Evolutionary conservation across 2,888 invertebrate genomes (phyloP).

Genomic region (Erebia epiphron): DNA sequence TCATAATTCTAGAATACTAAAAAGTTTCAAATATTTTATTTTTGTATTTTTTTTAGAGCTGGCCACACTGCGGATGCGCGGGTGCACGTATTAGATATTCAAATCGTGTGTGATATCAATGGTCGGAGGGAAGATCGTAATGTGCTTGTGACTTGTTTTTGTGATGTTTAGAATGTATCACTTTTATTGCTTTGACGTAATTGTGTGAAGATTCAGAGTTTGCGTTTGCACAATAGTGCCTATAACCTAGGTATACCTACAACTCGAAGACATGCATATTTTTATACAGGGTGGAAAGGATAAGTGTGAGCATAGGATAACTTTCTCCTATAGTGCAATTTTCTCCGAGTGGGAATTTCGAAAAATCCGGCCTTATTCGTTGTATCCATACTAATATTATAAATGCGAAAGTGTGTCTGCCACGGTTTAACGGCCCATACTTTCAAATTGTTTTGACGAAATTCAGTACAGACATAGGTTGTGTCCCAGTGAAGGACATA

Average conservation of each 20-base stretch:
- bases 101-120: conserved; percentile 32
- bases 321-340: no score
- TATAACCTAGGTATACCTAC: neutral
- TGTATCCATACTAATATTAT: no score
- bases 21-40: no score
- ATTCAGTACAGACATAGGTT: no score
- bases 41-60: neutral
- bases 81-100: conserved; percentile 33
- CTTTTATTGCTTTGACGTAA: conserved; percentile 20
- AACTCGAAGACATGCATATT: neutral
- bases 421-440: no score
- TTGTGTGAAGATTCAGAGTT: conserved; percentile 2
- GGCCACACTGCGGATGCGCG: conserved; percentile 25
- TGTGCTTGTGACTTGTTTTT: conserved; percentile 22
- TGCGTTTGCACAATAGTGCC: neutral
- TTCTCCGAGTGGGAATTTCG: no score
- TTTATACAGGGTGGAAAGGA: neutral
- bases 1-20: no score
- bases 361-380: no score
- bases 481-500: no score
- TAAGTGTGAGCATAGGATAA: no score
- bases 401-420: no score
- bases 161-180: conserved; percentile 21
- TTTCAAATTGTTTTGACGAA: no score
- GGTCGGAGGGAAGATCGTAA: conserved; percentile 21